A percentile compares a stretch with the other conserved stretches of the same genome.
Conservation (phyloP, 1,140 invertebrate species). For the Achroia grisella region DNA sequence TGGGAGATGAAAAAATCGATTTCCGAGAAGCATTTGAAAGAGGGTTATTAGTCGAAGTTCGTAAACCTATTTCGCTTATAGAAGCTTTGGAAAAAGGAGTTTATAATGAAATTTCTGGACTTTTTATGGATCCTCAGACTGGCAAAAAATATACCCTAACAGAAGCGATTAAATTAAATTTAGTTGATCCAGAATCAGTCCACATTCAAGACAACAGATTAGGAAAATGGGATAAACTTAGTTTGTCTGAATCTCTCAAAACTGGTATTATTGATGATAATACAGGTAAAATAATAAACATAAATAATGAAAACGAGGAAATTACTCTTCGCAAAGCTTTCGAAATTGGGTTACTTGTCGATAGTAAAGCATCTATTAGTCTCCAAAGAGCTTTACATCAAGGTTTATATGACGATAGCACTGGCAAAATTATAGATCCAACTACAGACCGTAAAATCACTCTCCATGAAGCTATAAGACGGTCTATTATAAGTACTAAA, state of each 20-base stretch:
- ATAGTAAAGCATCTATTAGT: slow-evolving; percentile 87
- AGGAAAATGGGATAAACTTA: slow-evolving; percentile 83
- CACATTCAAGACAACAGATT: slow-evolving; percentile 87
- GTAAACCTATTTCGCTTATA: slow-evolving; percentile 86
- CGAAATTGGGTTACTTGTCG: slow-evolving; percentile 84
- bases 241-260: slow-evolving; percentile 84
- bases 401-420: slow-evolving; percentile 86
- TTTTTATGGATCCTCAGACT: slow-evolving; percentile 86
- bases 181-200: slow-evolving; percentile 89
- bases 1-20: slow-evolving; percentile 80
- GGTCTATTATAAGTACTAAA: slow-evolving; percentile 85
- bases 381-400: slow-evolving; percentile 90
- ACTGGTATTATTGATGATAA: slow-evolving; percentile 83
- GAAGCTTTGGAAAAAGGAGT: slow-evolving; percentile 90
- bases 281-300: slow-evolving; percentile 82
- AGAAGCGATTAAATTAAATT: slow-evolving; percentile 82
- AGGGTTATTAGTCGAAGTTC: slow-evolving; percentile 87
- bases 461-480: slow-evolving; percentile 88
- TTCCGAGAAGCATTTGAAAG: slow-evolving; percentile 90
- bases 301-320: slow-evolving; percentile 77
- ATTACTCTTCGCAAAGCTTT: slow-evolving; percentile 87
- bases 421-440: slow-evolving; percentile 88
- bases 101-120: slow-evolving; percentile 82
- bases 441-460: slow-evolving; percentile 84
- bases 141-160: slow-evolving; percentile 83